A percentile compares a stretch with the other conserved stretches of the same genome.
Evolutionary conservation across 2,888 invertebrate species (phyloP).

Genomic region (Schrankia costaestrigalis): DNA sequence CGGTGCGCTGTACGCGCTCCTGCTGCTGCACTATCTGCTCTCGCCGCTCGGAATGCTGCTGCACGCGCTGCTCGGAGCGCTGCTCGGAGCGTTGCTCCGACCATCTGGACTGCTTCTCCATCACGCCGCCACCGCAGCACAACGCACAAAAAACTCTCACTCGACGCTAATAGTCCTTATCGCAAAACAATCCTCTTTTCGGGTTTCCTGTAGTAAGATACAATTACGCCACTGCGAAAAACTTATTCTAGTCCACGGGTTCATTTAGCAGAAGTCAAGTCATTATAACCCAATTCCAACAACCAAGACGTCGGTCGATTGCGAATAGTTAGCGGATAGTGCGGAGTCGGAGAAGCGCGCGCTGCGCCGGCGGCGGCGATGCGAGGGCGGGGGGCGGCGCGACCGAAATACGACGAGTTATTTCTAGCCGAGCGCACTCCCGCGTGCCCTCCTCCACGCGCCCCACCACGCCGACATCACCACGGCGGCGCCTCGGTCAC

Average conservation of each 20-base stretch:
- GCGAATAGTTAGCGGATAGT: slow-evolving; percentile 94
- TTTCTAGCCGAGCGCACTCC: slow-evolving; percentile 69
- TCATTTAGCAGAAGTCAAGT: slow-evolving; percentile 88
- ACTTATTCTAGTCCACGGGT: slow-evolving; percentile 79
- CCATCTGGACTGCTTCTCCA: slow-evolving; percentile 87
- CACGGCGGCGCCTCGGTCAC: slow-evolving; percentile 33
- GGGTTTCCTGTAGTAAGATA: slow-evolving; percentile 61
- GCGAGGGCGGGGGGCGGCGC: slow-evolving; percentile 53
- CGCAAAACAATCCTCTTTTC: slow-evolving; percentile 53
- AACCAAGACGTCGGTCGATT: slow-evolving; percentile 96
- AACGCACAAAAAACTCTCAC: slow-evolving; percentile 75
- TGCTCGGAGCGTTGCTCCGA: slow-evolving; percentile 70
- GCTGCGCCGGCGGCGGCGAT: slow-evolving; percentile 55
- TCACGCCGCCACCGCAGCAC: slow-evolving; percentile 78
- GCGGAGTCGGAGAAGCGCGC: slow-evolving; percentile 58
- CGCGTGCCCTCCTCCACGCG: slow-evolving; percentile 44
- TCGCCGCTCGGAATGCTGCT: slow-evolving; percentile 61
- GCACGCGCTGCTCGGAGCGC: slow-evolving; percentile 71
- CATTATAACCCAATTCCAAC: slow-evolving; percentile 87
- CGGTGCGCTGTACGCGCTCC: slow-evolving; percentile 77
- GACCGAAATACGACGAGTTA: slow-evolving; percentile 77
- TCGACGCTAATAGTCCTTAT: slow-evolving; percentile 71
- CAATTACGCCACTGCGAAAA: slow-evolving; percentile 73
- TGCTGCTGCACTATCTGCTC: slow-evolving; percentile 79
- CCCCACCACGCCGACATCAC: slow-evolving; percentile 14